A percentile compares a stretch with the other conserved stretches of the same genome.
Evolutionary conservation across 2,113 vertebrate genomes (phyloP).

Genomic region (Heterotilapia buettikoferi): DNA sequence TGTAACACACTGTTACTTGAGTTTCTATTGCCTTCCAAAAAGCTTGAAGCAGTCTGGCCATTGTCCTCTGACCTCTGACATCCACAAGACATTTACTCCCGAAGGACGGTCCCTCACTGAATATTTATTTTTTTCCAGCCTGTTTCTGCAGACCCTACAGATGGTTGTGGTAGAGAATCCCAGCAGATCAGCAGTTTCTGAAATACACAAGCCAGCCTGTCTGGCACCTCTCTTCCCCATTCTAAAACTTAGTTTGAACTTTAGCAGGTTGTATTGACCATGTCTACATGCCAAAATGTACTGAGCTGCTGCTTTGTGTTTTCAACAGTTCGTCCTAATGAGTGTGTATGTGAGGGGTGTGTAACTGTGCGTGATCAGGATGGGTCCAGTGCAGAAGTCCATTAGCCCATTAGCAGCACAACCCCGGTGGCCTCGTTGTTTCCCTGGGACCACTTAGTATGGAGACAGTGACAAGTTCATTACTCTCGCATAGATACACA

Average conservation of each 20-base stretch:
- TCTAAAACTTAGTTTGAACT: neutral
- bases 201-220: neutral
- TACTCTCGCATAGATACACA: neutral
- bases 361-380: accelerated
- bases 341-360: neutral
- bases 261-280: neutral
- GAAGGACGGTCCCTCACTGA: accelerated
- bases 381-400: neutral
- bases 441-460: neutral
- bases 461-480: neutral
- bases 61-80: neutral
- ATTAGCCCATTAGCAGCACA: conserved; percentile 9
- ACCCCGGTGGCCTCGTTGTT: neutral
- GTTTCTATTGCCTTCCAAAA: neutral
- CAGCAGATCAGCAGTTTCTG: neutral
- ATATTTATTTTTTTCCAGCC: neutral
- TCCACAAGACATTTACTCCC: neutral
- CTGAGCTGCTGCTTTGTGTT: neutral
- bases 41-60: neutral
- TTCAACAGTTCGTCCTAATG: neutral
- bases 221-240: neutral
- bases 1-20: neutral
- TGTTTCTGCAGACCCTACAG: neutral
- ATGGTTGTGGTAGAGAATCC: neutral
- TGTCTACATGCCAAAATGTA: neutral